Conservation (phyloP, 2,113 vertebrate species). For the Chunga burmeisteri region DNA sequence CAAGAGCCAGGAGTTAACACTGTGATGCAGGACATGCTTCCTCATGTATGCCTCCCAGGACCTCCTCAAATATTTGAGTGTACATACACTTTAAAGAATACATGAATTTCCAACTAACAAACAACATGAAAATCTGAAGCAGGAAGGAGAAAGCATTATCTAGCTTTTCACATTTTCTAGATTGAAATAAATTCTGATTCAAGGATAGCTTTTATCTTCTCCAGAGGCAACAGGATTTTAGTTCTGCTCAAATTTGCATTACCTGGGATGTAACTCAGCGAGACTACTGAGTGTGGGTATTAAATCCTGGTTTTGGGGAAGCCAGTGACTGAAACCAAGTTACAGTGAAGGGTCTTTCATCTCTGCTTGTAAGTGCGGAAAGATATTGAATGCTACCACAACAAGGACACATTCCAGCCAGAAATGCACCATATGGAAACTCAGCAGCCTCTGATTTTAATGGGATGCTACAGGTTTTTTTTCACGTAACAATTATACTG, state of each 20-base stretch:
- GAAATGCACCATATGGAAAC: not conserved
- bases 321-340: not conserved
- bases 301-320: not conserved
- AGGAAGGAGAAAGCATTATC: not conserved
- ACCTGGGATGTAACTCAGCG: not conserved
- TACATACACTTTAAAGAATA: not conserved
- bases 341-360: not conserved
- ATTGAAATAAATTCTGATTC: not conserved
- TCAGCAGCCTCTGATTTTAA: not conserved
- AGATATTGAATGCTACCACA: not conserved
- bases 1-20: not conserved
- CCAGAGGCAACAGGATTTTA: not conserved
- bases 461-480: not conserved
- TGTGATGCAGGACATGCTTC: not conserved
- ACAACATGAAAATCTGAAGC: not conserved
- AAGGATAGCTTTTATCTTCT: not conserved
- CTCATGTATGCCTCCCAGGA: not conserved
- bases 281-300: not conserved
- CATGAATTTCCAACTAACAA: not conserved
- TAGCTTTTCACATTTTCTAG: not conserved
- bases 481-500: not conserved
- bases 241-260: not conserved
- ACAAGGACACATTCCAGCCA: not conserved
- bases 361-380: not conserved
- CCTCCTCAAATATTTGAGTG: not conserved